A percentile compares a stretch with the other conserved stretches of the same genome.
phyloP scores from a whole-genome alignment of 2,888 invertebrate species.

The Epinotia nisella region DNA sequence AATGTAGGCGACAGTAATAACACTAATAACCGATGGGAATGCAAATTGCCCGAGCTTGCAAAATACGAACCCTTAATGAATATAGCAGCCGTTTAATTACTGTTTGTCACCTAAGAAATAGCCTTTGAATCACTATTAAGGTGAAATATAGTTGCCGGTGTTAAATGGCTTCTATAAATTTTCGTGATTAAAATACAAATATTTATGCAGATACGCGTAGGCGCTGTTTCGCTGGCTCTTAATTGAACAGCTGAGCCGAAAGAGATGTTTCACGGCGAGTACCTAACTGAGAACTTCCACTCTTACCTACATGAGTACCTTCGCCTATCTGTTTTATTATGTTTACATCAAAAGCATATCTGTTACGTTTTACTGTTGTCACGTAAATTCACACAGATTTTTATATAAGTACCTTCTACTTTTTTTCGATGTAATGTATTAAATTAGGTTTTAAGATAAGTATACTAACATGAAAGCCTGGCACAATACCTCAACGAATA shows the following conservation, averaged over 20 bases:
- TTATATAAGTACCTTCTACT: too few species aligned
- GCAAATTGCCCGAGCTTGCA: constrained; percentile 6
- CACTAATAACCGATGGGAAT: constrained; percentile 20
- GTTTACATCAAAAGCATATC: too few species aligned
- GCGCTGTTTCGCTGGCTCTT: constrained; percentile 65
- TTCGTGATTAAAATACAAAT: constrained; percentile 71
- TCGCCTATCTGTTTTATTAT: too few species aligned
- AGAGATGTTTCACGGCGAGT: constrained; percentile 61
- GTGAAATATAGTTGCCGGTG: constrained; percentile 50
- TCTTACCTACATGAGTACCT: too few species aligned
- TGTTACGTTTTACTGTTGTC: too few species aligned
- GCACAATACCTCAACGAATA: too few species aligned
- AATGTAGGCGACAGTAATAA: neutral
- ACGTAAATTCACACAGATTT: too few species aligned
- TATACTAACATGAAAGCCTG: too few species aligned
- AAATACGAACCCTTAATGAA: constrained; percentile 26
- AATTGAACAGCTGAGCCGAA: constrained; percentile 70
- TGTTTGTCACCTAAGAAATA: constrained; percentile 56
- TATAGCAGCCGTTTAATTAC: constrained; percentile 49
- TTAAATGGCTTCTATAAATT: constrained; percentile 67
- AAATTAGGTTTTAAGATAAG: too few species aligned
- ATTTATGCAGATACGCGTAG: constrained; percentile 59
- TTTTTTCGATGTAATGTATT: too few species aligned
- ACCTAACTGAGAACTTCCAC: neutral
- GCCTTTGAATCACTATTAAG: constrained; percentile 59